These are phyloP conservation scores for Grallaria varia DNA, from an alignment of 2,113 vertebrate species.

Conservation along the genomic window DNA sequence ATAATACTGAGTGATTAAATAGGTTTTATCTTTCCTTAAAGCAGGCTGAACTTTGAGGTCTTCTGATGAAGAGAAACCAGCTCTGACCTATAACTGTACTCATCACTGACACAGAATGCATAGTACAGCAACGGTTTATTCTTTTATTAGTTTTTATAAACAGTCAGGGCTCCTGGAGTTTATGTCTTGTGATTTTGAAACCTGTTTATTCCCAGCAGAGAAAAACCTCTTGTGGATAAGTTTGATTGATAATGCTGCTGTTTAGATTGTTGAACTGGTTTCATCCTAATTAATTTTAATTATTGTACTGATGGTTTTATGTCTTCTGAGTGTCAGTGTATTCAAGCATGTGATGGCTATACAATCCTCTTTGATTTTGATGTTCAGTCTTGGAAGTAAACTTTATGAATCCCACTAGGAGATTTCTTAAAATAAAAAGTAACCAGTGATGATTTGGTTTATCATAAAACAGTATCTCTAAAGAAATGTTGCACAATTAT, in stretches of 20 bases:
- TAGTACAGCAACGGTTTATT: not conserved
- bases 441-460: not conserved
- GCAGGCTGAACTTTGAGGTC: not conserved
- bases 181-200: not conserved
- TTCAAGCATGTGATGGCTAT: not conserved
- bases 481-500: not conserved
- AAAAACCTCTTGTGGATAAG: not conserved
- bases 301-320: not conserved
- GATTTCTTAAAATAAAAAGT: not conserved
- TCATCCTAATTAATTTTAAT: not conserved
- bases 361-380: not conserved
- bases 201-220: not conserved
- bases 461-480: not conserved
- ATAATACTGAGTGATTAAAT: not conserved
- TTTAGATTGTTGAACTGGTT: not conserved
- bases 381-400: not conserved
- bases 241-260: not conserved
- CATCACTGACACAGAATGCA: not conserved
- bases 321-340: not conserved
- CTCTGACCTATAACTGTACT: not conserved
- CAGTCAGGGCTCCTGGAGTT: not conserved
- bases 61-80: not conserved
- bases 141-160: not conserved
- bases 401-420: not conserved
- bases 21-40: not conserved